These are phyloP conservation scores for Saccostrea echinata DNA, from an alignment of 1,140 invertebrate species.

Conservation along the genomic window DNA sequence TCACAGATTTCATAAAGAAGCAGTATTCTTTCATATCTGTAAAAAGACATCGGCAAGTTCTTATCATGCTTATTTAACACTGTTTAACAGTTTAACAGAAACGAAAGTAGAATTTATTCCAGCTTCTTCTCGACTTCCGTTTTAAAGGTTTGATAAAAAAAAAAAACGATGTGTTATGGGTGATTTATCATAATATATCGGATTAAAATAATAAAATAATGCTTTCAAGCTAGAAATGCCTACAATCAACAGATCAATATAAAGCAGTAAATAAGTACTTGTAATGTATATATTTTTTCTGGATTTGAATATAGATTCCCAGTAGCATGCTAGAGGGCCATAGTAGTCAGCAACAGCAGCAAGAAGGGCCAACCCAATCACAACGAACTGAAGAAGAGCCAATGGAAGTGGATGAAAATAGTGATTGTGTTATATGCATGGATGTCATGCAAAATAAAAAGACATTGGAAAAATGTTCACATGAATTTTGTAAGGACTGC, in stretches of 20 bases:
- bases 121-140: too few relatives aligned
- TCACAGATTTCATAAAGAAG: too few relatives aligned
- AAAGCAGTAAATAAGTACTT: too few relatives aligned
- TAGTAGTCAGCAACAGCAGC: background rate
- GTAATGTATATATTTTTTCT: background rate
- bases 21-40: too few relatives aligned
- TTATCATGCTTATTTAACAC: too few relatives aligned
- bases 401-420: constrained; percentile 50
- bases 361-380: background rate
- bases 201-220: too few relatives aligned
- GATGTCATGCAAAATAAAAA: constrained; percentile 48
- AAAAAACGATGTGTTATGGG: background rate
- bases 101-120: background rate
- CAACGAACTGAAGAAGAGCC: constrained; percentile 24
- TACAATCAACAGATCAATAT: too few relatives aligned
- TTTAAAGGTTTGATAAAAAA: background rate
- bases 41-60: too few relatives aligned
- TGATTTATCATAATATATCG: background rate
- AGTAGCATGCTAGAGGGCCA: background rate
- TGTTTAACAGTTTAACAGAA: too few relatives aligned
- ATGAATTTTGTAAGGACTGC: constrained; percentile 57
- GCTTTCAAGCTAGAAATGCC: too few relatives aligned
- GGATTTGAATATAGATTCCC: background rate
- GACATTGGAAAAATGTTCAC: constrained; percentile 52
- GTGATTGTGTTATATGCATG: constrained; percentile 52